Evolutionary conservation across 1,140 invertebrate species (phyloP).

Genomic region (Eciton burchellii): DNA sequence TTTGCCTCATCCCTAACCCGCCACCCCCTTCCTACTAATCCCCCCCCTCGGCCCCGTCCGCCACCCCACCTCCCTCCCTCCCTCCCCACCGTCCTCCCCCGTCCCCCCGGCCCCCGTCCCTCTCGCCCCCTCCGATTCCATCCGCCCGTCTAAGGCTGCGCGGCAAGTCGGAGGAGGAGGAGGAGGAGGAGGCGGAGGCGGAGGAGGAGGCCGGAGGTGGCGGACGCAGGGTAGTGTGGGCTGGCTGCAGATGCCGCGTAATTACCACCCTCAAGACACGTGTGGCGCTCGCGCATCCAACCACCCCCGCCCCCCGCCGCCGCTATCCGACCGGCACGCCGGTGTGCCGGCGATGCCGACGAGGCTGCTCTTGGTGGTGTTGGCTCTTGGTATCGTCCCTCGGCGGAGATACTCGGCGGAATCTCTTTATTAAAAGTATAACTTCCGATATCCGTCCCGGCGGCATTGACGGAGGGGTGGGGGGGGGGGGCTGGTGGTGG

Average conservation of each 20-base stretch:
- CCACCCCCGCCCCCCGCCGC: conserved; percentile 56
- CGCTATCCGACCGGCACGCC: conserved; percentile 64
- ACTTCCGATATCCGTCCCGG: conserved; percentile 76
- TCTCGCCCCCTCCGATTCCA: conserved; percentile 65
- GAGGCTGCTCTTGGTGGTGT: conserved; percentile 72
- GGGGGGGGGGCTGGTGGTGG: no score
- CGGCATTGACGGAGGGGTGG: conserved; percentile 67
- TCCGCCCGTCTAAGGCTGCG: conserved; percentile 80
- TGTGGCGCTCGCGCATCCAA: conserved; percentile 83
- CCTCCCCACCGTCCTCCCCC: conserved; percentile 53
- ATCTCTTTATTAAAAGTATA: conserved; percentile 85
- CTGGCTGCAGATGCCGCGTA: conserved; percentile 85
- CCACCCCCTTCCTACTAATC: conserved; percentile 56
- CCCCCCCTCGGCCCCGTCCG: conserved; percentile 55
- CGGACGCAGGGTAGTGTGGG: conserved; percentile 77
- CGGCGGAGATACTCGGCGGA: conserved; percentile 65
- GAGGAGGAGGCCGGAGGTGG: conserved; percentile 76
- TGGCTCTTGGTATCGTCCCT: conserved; percentile 63
- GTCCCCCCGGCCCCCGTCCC: conserved; percentile 52
- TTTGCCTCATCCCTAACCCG: conserved; percentile 71
- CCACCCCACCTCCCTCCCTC: conserved; percentile 59
- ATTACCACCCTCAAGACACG: conserved; percentile 86
- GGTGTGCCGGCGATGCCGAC: conserved; percentile 74
- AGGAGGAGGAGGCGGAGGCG: conserved; percentile 73
- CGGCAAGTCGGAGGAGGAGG: conserved; percentile 80